Evolutionary conservation across 1,140 invertebrate genomes (phyloP), one percentile per base, ranked within the genome.

Genomic region (Aphelenchoides avenae): DNA sequence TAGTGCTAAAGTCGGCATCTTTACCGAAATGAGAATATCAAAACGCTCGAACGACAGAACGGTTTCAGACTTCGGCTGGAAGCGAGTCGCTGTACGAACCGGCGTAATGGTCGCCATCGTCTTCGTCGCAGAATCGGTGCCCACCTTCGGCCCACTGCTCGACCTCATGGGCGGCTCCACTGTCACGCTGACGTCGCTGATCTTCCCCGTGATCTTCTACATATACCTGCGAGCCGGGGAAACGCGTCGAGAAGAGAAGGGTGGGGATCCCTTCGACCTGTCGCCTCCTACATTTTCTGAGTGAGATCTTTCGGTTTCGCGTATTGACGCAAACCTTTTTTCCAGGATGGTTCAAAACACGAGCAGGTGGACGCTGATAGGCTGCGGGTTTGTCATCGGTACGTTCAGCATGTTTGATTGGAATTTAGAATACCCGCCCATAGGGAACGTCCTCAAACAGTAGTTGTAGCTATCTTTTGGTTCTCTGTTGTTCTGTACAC

Each of bases 61-160:
- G 47, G 37, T 82, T 83, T 55, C 78, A 93, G 89, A 83, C 27
- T 92, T 94, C 68, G 85, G 84, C 52, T 82, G 84, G 77, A 86
- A 85, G 71, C 81, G 91, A 7, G 86, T 86, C 49, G 73, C 86
- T 0, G 77, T 89, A n/a, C 81, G 90, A 29, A 86, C 87, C 2
- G 73, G 80, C 0, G 79, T 91, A 3, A 81, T 90, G 11, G 80
- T 83, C 0, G 56, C 86, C 1, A 85, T 86, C 0, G 83, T 91
- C 2, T 84, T 88, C 15, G 79, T 91, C 6, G 89, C 86, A 0
- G 87, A 89, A 79, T 84, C 85, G 5, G 83, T 93, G 1, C 89
- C 90, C 0, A 82, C 85, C 60, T 92, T 93, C 73, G 89, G 90
- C 60, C 80, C 89, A 15, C 85, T 93, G 1, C 87, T 93, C 84